Base-by-base conservation (phyloP, 1,140 invertebrate genomes). In the Zaprionus lachaisei region DNA sequence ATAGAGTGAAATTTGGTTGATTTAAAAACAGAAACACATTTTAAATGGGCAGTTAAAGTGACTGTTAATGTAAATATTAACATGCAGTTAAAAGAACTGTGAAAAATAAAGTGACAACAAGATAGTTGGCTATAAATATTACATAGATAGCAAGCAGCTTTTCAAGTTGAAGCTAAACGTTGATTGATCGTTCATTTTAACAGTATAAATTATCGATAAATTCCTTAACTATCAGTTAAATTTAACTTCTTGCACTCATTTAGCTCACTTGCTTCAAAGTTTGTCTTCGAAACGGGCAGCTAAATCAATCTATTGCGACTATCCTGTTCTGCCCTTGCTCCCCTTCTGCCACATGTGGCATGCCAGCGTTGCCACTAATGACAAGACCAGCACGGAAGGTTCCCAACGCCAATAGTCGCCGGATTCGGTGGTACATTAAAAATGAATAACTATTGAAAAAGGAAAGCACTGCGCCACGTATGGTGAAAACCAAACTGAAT, bases 401-500 rank as follows among this genome's bases (percentile, higher is more conserved):
- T 51, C 9, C 47, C 47, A 22, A 51, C 20, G 20, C n/a, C 20
- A 7, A 12, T 12, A n/a, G n/a, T 15, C 47, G 20, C 20, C 47
- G 20, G 47, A 51, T 51, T 51, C 24, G 47, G 20, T 51, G 20
- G 9, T 11, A 51, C 41, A 47, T 51, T 51, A 51, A 51, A 51
- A 51, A 37, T 58, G 26, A 58, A 58, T 58, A 58, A 58, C 26
- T 58, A 51, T 51, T 51, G 47, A 51, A 51, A 51, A 51, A 51
- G 47, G 20, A 51, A 51, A 51, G 20, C 47, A 51, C 47, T 51
- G 47, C 47, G 47, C 47, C 47, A 51, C 47, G 64, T 79, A 82
- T 61, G 72, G 76, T 76, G 79, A 81, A 81, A 70, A 24, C 51
- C 61, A n/a, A 17, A 28, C 41, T n/a, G 41, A 47, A 47, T 47